Percentiles rank a stretch among this genome's conserved stretches.
Conservation (phyloP, 2,113 vertebrate genomes). For the Corythornis vintsioides region DNA sequence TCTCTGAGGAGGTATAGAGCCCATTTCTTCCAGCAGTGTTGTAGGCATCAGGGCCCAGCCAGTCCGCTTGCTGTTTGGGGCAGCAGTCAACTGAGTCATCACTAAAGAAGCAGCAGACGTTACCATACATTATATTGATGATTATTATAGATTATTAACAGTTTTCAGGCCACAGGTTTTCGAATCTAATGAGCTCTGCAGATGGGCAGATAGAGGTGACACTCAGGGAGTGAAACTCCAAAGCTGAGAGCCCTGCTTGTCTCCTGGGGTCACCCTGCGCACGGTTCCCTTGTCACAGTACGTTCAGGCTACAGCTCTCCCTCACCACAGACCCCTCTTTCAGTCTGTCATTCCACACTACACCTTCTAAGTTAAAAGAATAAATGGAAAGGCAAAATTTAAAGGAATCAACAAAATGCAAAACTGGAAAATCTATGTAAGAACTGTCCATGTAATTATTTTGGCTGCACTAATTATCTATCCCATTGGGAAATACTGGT, state of each 20-base stretch:
- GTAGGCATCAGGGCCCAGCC: not conserved
- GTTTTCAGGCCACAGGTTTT: not conserved
- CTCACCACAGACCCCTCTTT: not conserved
- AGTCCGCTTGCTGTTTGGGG: not conserved
- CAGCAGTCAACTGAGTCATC: not conserved
- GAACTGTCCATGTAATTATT: not conserved
- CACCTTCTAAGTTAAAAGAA: not conserved
- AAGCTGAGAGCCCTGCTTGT: not conserved
- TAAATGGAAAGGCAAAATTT: not conserved
- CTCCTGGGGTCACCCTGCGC: not conserved
- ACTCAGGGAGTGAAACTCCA: not conserved
- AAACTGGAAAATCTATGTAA: not conserved
- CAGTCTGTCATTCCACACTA: not conserved
- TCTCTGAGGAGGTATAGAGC: not conserved
- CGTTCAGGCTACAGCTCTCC: not conserved
- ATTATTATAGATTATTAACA: not conserved
- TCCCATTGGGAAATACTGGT: not conserved
- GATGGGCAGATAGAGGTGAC: not conserved
- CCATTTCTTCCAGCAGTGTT: not conserved
- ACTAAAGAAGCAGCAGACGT: not conserved
- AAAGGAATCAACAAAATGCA: not conserved
- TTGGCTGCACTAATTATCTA: not conserved
- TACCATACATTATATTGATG: too few species aligned
- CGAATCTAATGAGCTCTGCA: not conserved
- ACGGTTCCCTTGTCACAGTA: not conserved